Evolutionary conservation across 1,140 invertebrate species (phyloP), one percentile per base, ranked within the genome.

Genomic region (Drosophila azteca): DNA sequence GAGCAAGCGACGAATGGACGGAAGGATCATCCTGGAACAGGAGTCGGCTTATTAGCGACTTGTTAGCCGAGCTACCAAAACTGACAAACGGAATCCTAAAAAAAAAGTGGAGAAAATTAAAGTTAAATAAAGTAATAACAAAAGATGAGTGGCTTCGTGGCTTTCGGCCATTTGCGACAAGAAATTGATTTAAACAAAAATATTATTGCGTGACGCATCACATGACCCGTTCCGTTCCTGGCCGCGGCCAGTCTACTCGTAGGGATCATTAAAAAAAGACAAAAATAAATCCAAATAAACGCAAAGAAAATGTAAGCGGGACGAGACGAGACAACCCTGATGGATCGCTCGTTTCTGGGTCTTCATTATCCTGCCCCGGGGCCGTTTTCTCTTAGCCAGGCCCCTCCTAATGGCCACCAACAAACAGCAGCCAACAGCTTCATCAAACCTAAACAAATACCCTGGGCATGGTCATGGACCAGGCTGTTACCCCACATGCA

Each of bases 381-480:
- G 71, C 73, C n/a, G 24, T 65, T 74, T 46, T 49, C 45, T 58
- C 69, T 59, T 77, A 35, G 64, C 63, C 63, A 63, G 70, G 63
- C 75, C 75, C 70, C 79, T 77, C 79, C 79, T 83, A 83, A 83
- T 85, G 82, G 82, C 82, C 82, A 85, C 78, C 82, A 85, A 85
- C 78, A 85, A 75, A 75, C 72, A 75, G 71, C 72, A 75, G 72
- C 72, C 69, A 83, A 85, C 82, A 78, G 82, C 82, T 82, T 88
- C 83, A 87, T 87, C 82, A 87, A 76, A 87, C 70, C 75, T 79
- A 87, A 87, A 81, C 81, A 87, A 85, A 85, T 77, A 85, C 74
- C 60, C 70, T 67, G 58, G 31, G 63, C 66, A 65, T 69, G 67
- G 22, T 58, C 66, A n/a, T 9, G 51, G 29, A 22, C 15, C 51